Evolutionary conservation across 2,888 invertebrate species (phyloP).

Genomic region (Drosophila eohydei): DNA sequence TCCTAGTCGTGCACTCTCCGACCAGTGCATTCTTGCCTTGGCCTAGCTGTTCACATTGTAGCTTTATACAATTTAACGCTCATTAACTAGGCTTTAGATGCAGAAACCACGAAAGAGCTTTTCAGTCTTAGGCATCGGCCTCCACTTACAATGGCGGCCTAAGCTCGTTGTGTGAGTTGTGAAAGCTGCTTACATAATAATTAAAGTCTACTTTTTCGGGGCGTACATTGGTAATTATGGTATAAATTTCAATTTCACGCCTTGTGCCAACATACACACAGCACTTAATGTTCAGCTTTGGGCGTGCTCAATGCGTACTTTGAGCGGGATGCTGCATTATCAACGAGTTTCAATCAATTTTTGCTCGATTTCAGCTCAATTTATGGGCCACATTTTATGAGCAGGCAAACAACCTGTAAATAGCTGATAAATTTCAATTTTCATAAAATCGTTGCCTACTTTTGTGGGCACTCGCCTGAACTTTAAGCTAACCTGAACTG

Average conservation of each 20-base stretch:
- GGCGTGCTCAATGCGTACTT: not conserved
- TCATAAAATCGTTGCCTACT: not conserved
- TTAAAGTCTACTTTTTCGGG: conserved; percentile 32
- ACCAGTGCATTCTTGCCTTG: not conserved
- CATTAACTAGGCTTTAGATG: conserved; percentile 31
- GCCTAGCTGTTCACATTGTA: not conserved
- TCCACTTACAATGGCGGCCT: not conserved
- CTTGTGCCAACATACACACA: conserved; percentile 50
- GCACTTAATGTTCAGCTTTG: not conserved
- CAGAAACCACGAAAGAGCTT: conserved; percentile 10
- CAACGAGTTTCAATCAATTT: conserved; percentile 65
- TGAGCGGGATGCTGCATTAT: conserved; percentile 48
- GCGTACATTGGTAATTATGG: conserved; percentile 58
- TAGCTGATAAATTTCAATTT: conserved; percentile 49
- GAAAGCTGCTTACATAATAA: conserved; percentile 31
- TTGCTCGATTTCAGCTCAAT: conserved; percentile 45
- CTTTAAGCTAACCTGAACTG: not conserved
- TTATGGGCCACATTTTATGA: conserved; percentile 66
- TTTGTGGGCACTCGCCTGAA: not conserved
- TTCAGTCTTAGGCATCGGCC: not conserved
- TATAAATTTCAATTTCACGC: conserved; percentile 75
- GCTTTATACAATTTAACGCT: conserved; percentile 11
- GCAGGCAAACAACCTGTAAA: conserved; percentile 50
- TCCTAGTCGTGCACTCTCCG: not conserved
- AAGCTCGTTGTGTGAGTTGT: not conserved